Evolutionary conservation across 1,140 invertebrate genomes (phyloP), one percentile per base, ranked within the genome.

Genomic region (Bombus ignitus): DNA sequence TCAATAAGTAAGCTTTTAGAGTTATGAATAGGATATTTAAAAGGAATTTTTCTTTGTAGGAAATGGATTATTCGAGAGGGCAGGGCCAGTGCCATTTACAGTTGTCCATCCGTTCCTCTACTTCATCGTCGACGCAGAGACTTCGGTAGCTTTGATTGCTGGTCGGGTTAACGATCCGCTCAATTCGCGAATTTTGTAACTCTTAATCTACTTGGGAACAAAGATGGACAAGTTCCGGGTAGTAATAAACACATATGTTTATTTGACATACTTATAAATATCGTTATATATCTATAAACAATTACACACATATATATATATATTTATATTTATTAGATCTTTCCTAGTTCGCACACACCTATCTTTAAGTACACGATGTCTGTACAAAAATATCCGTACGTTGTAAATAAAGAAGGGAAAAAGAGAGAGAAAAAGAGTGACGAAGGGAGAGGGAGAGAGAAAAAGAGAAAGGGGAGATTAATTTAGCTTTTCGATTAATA

Each of bases 121-220:
- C 94, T 98, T 98, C 92, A 97, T 98, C 68, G 96, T 98, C 94
- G 97, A 98, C 92, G 95, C 96, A 62, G 96, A 97, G 89, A 97
- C 98, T 18, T 96, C 97, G 90, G 97, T 98, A 37, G 95, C 97
- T 66, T 95, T 98, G 42, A 97, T 98, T 95, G 96, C 97, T 76
- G 97, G 97, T 74, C 97, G 97, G 92, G 96, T 98, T 92, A 96
- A 97, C 35, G 97, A 98, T 95, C 97, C 97, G 22, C 95, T 97
- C 75, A 98, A 97, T 95, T 96, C 97, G 81, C 96, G 97, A 94
- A 97, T 98, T 92, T 95, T 96, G 90, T 97, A n/a, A 35, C 6
- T 22, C 35, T 5, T 35, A 78, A 13, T 37, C 68, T 76, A 42
- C 37, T 59, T 32, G 39, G 18, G 35, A 47, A 37, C 57, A 42